Evolutionary conservation across 2,888 invertebrate species (phyloP).

Genomic region (Hyppa rectilinea): DNA sequence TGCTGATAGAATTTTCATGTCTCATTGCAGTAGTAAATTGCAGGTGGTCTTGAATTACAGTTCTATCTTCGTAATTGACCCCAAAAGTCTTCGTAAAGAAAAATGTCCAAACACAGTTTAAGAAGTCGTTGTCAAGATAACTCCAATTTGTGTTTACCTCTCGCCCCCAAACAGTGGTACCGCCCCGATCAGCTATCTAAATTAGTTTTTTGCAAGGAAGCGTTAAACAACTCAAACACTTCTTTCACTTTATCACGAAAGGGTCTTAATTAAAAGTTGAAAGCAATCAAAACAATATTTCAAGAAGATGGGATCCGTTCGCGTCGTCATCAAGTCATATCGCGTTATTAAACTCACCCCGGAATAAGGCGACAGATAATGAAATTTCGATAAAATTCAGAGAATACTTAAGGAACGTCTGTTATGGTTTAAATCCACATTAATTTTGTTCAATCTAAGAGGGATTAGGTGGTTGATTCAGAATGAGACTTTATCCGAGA

Average conservation of each 20-base stretch:
- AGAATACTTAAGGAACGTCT: constrained; percentile 68
- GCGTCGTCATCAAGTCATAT: constrained; percentile 67
- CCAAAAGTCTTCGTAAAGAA: constrained; percentile 34
- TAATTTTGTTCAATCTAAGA: constrained; percentile 80
- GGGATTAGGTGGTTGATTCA: constrained; percentile 72
- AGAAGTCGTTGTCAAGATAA: constrained; percentile 39
- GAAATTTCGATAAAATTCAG: constrained; percentile 70
- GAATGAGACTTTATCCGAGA: constrained; percentile 61
- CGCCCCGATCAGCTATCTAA: constrained; percentile 54
- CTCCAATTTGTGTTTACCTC: constrained; percentile 48
- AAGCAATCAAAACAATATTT: constrained; percentile 73
- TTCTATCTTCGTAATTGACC: no score
- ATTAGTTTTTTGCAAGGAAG: constrained; percentile 60
- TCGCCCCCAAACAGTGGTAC: constrained; percentile 44
- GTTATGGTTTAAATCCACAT: constrained; percentile 77
- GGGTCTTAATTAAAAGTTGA: constrained; percentile 77
- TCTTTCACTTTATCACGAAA: constrained; percentile 61
- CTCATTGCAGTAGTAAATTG: not conserved
- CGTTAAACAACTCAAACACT: constrained; percentile 62
- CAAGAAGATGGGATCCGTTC: constrained; percentile 60
- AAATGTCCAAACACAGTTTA: constrained; percentile 37
- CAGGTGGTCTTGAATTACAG: no score
- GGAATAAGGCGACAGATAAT: constrained; percentile 69
- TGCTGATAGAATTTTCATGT: not conserved
- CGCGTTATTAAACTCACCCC: constrained; percentile 69